These are phyloP conservation scores for Apodemia zela DNA, from an alignment of 2,888 invertebrate species.

Conservation along the genomic window DNA sequence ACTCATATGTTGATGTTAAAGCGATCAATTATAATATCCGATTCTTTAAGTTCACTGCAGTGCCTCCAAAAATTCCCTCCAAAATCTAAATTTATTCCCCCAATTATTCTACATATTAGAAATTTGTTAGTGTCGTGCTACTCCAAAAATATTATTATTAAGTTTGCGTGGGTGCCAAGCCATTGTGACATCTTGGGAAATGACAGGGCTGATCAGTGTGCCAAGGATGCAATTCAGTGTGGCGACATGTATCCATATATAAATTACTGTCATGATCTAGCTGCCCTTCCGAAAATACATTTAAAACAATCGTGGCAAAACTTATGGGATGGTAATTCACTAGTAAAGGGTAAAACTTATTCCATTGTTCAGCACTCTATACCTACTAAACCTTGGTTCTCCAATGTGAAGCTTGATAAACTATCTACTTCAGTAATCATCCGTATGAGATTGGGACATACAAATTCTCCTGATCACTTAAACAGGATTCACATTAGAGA, in stretches of 20 bases:
- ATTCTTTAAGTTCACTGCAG: no score
- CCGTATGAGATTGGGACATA: constrained; percentile 2
- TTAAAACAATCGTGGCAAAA: not conserved
- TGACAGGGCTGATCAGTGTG: no score
- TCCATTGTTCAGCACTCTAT: not conserved
- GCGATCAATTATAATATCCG: no score
- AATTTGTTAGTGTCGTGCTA: no score
- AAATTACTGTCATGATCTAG: not conserved
- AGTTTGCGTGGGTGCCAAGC: no score
- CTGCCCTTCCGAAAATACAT: not conserved
- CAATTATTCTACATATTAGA: no score
- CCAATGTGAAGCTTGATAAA: not conserved
- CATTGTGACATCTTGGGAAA: no score
- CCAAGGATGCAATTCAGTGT: not conserved
- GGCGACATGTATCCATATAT: no score
- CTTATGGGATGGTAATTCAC: not conserved
- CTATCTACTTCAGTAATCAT: not conserved
- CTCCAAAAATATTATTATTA: no score
- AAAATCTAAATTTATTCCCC: no score
- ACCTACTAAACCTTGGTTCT: not conserved
- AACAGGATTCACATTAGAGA: not conserved
- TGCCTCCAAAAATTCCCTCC: no score
- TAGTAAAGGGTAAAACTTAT: not conserved
- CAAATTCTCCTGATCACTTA: not conserved
- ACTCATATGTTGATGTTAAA: no score